Evolutionary conservation across 1,140 invertebrate species (phyloP).

Genomic region (Zaprionus ghesquierei): DNA sequence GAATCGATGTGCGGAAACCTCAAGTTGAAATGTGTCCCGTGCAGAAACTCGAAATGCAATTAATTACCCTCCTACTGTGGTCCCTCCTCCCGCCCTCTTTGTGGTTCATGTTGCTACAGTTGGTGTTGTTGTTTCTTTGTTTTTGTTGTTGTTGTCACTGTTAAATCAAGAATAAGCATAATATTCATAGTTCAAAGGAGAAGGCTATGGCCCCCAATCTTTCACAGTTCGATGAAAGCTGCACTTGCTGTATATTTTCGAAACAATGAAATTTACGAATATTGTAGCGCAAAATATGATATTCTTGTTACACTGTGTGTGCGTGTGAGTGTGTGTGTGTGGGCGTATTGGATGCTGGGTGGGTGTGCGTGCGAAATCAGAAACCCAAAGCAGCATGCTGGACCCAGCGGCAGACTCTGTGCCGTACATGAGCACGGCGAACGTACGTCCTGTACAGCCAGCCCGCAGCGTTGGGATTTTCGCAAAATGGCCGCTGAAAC

Average conservation of each 20-base stretch:
- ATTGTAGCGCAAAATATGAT: conserved; percentile 43
- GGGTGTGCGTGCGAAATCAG: conserved; percentile 28
- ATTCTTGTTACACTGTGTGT: not conserved
- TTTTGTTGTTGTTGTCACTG: conserved; percentile 28
- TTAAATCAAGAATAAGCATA: not conserved
- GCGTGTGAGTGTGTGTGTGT: conserved; percentile 38
- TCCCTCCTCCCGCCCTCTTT: not conserved
- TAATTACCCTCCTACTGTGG: conserved; percentile 52
- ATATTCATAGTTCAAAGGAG: conserved; percentile 48
- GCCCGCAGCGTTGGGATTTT: conserved; percentile 3
- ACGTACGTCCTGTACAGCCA: not conserved
- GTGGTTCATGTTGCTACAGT: conserved; percentile 7
- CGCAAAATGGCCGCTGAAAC: conserved; percentile 18
- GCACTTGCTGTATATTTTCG: conserved; percentile 49
- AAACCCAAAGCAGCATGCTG: conserved; percentile 31
- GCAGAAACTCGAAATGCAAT: conserved; percentile 54
- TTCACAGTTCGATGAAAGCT: conserved; percentile 11
- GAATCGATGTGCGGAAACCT: conserved; percentile 4
- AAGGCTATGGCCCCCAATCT: not conserved
- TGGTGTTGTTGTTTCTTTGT: conserved; percentile 14
- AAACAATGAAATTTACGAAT: conserved; percentile 57
- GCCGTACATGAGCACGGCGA: not conserved
- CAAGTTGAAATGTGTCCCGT: conserved; percentile 29
- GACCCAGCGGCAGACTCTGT: not conserved
- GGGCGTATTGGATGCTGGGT: not conserved